phyloP scores from a whole-genome alignment of 2,888 invertebrate species.

The Strigamia transsilvanica region DNA sequence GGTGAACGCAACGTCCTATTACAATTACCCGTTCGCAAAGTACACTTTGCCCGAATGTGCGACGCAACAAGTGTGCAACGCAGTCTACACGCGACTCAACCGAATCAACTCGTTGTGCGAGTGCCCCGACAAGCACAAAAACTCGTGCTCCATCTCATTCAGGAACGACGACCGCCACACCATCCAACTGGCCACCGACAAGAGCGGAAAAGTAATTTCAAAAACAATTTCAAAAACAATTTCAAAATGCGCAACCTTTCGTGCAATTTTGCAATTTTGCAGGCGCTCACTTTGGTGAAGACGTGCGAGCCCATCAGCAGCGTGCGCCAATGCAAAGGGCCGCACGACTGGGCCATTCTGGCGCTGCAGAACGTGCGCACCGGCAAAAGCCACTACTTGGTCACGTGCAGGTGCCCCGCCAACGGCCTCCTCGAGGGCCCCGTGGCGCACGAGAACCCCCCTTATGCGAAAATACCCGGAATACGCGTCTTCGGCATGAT shows the following conservation, averaged over 20 bases:
- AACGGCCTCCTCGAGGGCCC: conserved; percentile 88
- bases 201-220: conserved; percentile 77
- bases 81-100: conserved; percentile 89
- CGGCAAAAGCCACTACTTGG: conserved; percentile 91
- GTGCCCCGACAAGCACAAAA: conserved; percentile 85
- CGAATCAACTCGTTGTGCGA: conserved; percentile 93
- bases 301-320: conserved; percentile 92
- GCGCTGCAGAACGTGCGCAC: conserved; percentile 91
- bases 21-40: conserved; percentile 93
- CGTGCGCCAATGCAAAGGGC: conserved; percentile 86
- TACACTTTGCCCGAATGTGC: conserved; percentile 92
- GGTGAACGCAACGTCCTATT: conserved; percentile 68
- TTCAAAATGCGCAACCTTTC: too few species aligned
- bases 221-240: background rate
- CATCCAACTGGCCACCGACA: conserved; percentile 85
- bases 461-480: conserved; percentile 91
- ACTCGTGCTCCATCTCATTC: conserved; percentile 89
- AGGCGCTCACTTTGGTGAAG: conserved; percentile 87
- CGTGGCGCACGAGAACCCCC: conserved; percentile 92
- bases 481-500: conserved; percentile 95
- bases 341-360: conserved; percentile 88
- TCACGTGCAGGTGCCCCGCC: conserved; percentile 89
- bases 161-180: conserved; percentile 92
- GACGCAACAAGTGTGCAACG: conserved; percentile 93
- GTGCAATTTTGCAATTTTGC: conserved; percentile 54